Base-by-base conservation (phyloP, 92 coral and sea anemone species). In the Blastomussa wellsi region DNA sequence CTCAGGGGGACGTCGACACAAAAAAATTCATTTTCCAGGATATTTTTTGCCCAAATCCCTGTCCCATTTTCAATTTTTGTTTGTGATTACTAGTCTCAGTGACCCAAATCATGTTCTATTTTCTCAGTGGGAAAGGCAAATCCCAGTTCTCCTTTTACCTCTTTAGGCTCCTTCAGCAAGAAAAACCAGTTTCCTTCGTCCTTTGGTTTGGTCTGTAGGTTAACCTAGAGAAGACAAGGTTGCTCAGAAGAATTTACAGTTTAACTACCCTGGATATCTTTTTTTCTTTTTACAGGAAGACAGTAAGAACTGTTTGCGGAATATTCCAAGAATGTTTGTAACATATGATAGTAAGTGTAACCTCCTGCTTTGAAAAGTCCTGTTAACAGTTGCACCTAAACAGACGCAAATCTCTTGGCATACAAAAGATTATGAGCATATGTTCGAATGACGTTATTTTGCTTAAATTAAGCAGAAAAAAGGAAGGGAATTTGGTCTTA, bases 281-380 rank as follows among this genome's bases (percentile, higher is more conserved):
- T 5, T 35, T 72, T n/a, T 77, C 35, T 7, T 72, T 15, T 52
- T 60, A 75, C 79, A 91, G 92, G 88, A 88, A 52, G 89, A 91
- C 51, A 87, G 82, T 16, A 88, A 84, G 72, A 87, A 87, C 48
- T 91, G 92, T 55, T 88, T 91, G 66, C 84, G 92, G 39, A 91
- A 88, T 82, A 86, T 91, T 76, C 98, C 98, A 37, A 76, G 98
- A 78, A 94, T 96, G 98, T 96, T 96, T 79, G 96, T 96, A 29
- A 93, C 98, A 26, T 96, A 87, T 78, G 83, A 91, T 57, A 92
- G 98, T 96, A 77, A 94, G 98, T 87, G 11, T 5, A 37, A 70
- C 32, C 64, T 26, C 12, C 28, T 37, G 7, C 22, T 70, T 17
- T 1, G 16, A 16, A 70, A 2, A 24, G n/a, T 70, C 24, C 33